Conservation (phyloP, 2,888 invertebrate species). For the Epinotia brunnichana region DNA sequence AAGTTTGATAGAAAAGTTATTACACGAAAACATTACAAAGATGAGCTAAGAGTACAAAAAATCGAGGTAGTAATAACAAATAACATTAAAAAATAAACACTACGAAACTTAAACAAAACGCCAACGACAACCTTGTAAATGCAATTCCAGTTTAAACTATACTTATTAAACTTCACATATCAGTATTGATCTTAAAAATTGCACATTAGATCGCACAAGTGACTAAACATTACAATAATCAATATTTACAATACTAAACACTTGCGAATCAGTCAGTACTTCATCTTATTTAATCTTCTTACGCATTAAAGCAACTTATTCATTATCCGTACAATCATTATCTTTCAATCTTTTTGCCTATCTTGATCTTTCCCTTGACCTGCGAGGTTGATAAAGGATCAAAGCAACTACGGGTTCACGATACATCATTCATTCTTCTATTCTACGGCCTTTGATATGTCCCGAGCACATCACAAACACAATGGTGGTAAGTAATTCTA, state of each 20-base stretch:
- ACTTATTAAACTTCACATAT: slow-evolving; percentile 46
- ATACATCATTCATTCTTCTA: slow-evolving; percentile 53
- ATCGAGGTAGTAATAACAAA: slow-evolving; percentile 45
- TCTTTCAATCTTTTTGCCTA: slow-evolving; percentile 18
- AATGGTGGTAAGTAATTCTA: slow-evolving; percentile 35
- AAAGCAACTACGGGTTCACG: slow-evolving; percentile 61
- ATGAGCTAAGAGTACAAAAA: slow-evolving; percentile 50
- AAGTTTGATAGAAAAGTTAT: slow-evolving; percentile 69
- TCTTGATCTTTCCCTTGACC: slow-evolving; percentile 43
- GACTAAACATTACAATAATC: slow-evolving; percentile 68
- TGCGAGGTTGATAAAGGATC: slow-evolving; percentile 52
- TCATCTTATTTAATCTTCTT: slow-evolving; percentile 57
- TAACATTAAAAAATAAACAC: slow-evolving; percentile 29
- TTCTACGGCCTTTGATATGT: slow-evolving; percentile 61
- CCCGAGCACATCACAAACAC: slow-evolving; percentile 51
- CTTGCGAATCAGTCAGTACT: slow-evolving; percentile 79
- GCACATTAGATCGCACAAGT: slow-evolving; percentile 70
- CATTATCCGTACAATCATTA: slow-evolving; percentile 47
- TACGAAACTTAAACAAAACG: slow-evolving; percentile 50
- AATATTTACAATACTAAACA: slow-evolving; percentile 81
- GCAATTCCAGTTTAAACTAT: slow-evolving; percentile 69
- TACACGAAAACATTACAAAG: slow-evolving; percentile 52
- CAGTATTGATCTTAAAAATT: slow-evolving; percentile 54
- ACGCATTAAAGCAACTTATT: slow-evolving; percentile 59
- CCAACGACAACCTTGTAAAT: slow-evolving; percentile 53